Evolutionary conservation across 2,113 vertebrate genomes (phyloP).

Genomic region (Arenaria interpres): DNA sequence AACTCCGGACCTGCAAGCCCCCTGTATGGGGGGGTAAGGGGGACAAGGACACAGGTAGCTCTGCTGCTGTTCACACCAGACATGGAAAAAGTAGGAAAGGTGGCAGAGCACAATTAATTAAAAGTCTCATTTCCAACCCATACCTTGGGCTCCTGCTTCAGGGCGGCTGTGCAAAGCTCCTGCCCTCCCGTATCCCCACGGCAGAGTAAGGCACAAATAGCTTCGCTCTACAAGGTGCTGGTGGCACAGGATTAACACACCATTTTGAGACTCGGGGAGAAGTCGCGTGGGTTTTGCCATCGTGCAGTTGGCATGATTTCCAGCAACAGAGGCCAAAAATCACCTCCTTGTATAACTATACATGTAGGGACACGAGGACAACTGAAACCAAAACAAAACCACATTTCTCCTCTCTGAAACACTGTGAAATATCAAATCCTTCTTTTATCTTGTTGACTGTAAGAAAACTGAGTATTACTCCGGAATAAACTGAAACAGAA

Average conservation of each 20-base stretch:
- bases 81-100: neutral
- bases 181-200: neutral
- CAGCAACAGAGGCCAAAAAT: neutral
- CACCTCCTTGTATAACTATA: neutral
- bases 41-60: neutral
- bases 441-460: neutral
- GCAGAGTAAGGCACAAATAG: neutral
- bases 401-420: neutral
- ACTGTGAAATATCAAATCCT: neutral
- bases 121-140: neutral
- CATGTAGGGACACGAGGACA: neutral
- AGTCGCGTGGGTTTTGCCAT: neutral
- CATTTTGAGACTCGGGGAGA: neutral
- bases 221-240: neutral
- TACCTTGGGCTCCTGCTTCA: neutral
- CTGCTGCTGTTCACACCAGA: neutral
- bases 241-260: neutral
- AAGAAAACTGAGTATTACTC: neutral
- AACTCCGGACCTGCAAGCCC: neutral
- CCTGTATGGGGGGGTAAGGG: accelerated
- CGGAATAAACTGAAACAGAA: neutral
- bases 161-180: neutral
- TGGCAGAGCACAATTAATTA: neutral
- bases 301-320: neutral
- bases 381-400: neutral